Evolutionary conservation across 2,113 vertebrate species (phyloP), one percentile per base, ranked within the genome.

Genomic region (Miniopterus natalensis): DNA sequence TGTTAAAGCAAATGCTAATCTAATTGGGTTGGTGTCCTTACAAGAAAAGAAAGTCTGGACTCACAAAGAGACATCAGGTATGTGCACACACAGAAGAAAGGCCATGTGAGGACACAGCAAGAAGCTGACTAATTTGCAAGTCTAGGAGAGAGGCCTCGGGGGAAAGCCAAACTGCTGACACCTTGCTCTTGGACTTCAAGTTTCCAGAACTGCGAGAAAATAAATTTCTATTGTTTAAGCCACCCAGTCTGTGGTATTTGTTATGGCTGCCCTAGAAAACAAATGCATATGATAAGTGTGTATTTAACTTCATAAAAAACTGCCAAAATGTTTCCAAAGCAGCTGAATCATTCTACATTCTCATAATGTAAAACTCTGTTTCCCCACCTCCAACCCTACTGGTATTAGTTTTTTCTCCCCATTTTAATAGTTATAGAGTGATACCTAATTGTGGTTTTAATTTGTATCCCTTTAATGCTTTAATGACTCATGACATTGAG

Each of bases 241-340:
- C 4, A 65, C 13, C 14, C 42, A 57, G 18, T 10, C 29, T 85
- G 27, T 80, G 49, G 8, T 18, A 25, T n/a, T 57, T 71, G 31
- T 51, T 53, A 88, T 47, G 57, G 27, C 6, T 51, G 10, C 5
- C 13, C 9, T 17, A 66, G 47, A 12, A 96, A 86, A 85, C 8
- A 7, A 71, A 42, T 12, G 21, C 27, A 23, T 45, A 45, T 14
- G n/a, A 3, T 40, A 78, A 81, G 1, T 45, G 45, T 8, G 11
- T 29, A 45, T 77, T 59, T 84, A 70, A 49, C 17, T 63, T 85
- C 63, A 23, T 61, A 65, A 81, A 55, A 96, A 84, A 45, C 17
- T 59, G 20, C 36, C n/a, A 59, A 94, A 88, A 53, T 15, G 5
- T 42, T 93, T 83, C n/a, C 47, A 25, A 91, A 95, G 15, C 66